These are phyloP conservation scores for Crotophaga sulcirostris DNA, from an alignment of 2,113 vertebrate species.

Conservation along the genomic window DNA sequence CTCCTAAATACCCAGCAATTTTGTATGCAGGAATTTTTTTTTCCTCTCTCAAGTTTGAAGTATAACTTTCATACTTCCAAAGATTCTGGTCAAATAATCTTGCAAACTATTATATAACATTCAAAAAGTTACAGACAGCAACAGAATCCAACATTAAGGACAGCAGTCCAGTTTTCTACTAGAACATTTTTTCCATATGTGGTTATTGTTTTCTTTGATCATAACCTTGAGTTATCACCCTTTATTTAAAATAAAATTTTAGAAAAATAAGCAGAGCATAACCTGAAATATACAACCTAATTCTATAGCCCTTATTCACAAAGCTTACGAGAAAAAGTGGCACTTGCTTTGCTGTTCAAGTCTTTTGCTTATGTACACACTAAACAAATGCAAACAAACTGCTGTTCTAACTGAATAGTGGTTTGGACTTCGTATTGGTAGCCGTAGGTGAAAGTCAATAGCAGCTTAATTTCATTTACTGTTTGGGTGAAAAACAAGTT, in stretches of 20 bases:
- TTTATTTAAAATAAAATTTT: not conserved
- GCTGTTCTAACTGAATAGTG: not conserved
- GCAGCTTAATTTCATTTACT: not conserved
- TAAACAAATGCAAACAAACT: not conserved
- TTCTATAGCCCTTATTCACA: not conserved
- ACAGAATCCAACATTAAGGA: not conserved
- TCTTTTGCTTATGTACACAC: not conserved
- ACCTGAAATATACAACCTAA: not conserved
- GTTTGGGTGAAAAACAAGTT: not conserved
- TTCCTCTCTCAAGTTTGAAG: not conserved
- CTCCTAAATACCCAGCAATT: not conserved
- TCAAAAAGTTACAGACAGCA: not conserved
- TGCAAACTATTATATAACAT: not conserved
- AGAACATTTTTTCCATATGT: not conserved
- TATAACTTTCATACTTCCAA: not conserved
- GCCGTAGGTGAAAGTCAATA: not conserved
- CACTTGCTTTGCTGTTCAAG: not conserved
- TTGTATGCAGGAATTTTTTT: not conserved
- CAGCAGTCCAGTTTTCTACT: not conserved
- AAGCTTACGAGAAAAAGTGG: not conserved
- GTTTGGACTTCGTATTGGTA: not conserved
- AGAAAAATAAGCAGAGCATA: not conserved
- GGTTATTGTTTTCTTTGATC: not conserved
- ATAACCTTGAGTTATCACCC: not conserved
- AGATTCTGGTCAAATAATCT: not conserved